phyloP scores from a whole-genome alignment of 2,888 invertebrate genomes.

The Romanomermis culicivorax region DNA sequence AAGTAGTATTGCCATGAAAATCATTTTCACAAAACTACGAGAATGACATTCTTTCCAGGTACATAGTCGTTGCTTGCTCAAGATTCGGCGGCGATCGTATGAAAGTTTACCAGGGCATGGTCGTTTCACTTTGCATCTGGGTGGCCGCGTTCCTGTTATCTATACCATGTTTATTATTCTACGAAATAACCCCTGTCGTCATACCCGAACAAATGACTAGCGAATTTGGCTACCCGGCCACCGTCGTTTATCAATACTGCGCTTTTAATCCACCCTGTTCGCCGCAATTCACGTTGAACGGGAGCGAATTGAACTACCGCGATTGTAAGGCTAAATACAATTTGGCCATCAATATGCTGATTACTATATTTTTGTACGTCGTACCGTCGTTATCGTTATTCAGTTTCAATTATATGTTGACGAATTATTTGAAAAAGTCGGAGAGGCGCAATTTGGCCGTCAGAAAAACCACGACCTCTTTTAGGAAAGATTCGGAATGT shows the following conservation, averaged over 20 bases:
- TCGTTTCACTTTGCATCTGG: slow-evolving; percentile 22
- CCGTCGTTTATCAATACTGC: not conserved
- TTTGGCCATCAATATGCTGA: not conserved
- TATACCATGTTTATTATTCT: slow-evolving; percentile 23
- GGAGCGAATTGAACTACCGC: not conserved
- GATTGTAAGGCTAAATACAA: not conserved
- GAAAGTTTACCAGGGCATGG: slow-evolving; percentile 14
- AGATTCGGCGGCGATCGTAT: not conserved
- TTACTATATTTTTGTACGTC: slow-evolving; percentile 20
- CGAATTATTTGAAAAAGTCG: slow-evolving; percentile 22
- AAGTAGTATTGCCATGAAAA: no score
- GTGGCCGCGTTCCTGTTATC: slow-evolving; percentile 21
- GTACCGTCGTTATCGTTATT: slow-evolving; percentile 24
- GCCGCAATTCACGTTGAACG: no score
- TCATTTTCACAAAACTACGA: no score
- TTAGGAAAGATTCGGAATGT: no score
- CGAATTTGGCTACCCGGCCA: not conserved
- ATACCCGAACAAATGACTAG: not conserved
- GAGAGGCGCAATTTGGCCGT: slow-evolving; percentile 13
- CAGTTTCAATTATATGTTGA: slow-evolving; percentile 25
- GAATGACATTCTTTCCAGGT: no score
- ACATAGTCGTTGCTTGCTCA: not conserved
- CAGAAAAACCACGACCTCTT: not conserved
- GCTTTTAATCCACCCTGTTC: not conserved
- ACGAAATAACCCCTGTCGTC: slow-evolving; percentile 16